Conservation (phyloP, 1,140 invertebrate species). For the Diorhabda elongata region DNA sequence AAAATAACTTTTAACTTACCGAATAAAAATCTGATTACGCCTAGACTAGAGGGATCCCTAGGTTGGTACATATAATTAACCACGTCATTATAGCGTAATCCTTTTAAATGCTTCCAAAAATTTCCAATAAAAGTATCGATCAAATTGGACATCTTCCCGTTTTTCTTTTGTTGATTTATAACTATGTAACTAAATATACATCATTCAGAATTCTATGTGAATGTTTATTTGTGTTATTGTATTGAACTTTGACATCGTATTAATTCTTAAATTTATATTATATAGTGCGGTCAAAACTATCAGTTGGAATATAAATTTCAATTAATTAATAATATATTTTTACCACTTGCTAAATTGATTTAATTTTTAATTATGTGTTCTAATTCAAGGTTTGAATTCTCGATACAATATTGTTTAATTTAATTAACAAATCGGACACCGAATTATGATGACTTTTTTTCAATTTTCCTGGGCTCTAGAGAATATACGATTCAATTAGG, state of each 20-base stretch:
- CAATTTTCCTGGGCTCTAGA: too few species aligned
- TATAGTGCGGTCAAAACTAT: not conserved
- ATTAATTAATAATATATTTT: too few species aligned
- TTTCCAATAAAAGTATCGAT: not conserved
- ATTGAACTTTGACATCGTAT: not conserved
- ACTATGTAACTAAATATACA: not conserved
- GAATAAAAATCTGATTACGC: slow-evolving; percentile 70
- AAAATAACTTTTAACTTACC: slow-evolving; percentile 54
- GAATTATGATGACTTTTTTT: too few species aligned
- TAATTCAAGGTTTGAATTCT: too few species aligned
- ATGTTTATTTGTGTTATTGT: not conserved
- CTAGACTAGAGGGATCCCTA: slow-evolving; percentile 70
- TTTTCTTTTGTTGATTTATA: not conserved
- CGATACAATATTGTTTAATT: too few species aligned
- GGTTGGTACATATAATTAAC: slow-evolving; percentile 59
- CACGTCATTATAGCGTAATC: slow-evolving; percentile 46
- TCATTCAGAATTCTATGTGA: not conserved
- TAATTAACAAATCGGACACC: too few species aligned
- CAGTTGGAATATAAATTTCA: too few species aligned
- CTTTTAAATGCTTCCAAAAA: slow-evolving; percentile 16
- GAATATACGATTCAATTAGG: too few species aligned
- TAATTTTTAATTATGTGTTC: too few species aligned
- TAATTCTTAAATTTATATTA: not conserved
- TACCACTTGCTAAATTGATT: too few species aligned
- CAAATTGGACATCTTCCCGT: not conserved